phyloP scores from a whole-genome alignment of 2,797 vertebrate genomes.

The Amniataba percoides region DNA sequence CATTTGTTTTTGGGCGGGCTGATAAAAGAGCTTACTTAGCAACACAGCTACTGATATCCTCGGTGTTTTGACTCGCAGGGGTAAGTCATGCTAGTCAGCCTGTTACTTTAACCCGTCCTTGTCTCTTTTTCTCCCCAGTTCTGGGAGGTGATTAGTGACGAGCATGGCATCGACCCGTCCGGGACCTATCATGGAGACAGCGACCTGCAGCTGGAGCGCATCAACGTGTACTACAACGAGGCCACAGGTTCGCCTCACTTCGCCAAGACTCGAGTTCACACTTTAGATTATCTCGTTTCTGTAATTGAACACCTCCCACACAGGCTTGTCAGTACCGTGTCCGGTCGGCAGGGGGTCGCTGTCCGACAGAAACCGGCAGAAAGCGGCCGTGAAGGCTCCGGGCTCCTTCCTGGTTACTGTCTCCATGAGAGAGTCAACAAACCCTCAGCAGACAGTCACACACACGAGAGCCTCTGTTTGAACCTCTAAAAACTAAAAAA shows the following conservation, averaged over 20 bases:
- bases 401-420: constrained; percentile 40
- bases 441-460: background rate
- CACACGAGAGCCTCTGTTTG: background rate
- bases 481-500: too few species aligned
- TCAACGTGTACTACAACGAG: constrained; percentile 82
- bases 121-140: constrained; percentile 41
- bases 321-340: background rate
- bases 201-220: constrained; percentile 77
- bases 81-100: background rate
- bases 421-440: constrained; percentile 39
- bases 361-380: background rate
- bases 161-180: constrained; percentile 79
- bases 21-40: constrained; percentile 41
- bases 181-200: constrained; percentile 77
- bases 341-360: constrained; percentile 23
- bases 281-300: constrained; percentile 16
- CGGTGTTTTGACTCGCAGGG: background rate
- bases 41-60: constrained; percentile 23
- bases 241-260: constrained; percentile 62
- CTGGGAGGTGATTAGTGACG: constrained; percentile 78
- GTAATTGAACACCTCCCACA: constrained; percentile 31
- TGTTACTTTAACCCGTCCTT: background rate
- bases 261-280: background rate
- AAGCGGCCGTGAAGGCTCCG: background rate
- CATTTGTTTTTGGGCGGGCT: constrained; percentile 45